A percentile compares a stretch with the other conserved stretches of the same genome.
phyloP scores from a whole-genome alignment of 2,113 vertebrate species.

The Rhynchomys soricoides region DNA sequence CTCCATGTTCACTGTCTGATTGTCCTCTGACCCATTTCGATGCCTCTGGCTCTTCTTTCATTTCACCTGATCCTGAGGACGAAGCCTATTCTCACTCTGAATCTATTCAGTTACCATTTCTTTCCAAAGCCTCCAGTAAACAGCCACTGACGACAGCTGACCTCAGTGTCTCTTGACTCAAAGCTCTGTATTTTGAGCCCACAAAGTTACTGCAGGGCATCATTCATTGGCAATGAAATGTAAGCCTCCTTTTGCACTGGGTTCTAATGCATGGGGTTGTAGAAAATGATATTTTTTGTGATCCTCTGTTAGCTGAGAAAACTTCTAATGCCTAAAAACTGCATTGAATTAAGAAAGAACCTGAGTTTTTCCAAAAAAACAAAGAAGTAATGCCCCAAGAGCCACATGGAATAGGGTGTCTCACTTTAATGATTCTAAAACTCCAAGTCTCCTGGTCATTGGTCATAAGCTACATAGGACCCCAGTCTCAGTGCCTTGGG shows the following conservation, averaged over 20 bases:
- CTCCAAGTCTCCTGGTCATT: neutral
- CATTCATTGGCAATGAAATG: neutral
- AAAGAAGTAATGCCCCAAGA: neutral
- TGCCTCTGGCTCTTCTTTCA: neutral
- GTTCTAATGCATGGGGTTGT: neutral
- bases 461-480: neutral
- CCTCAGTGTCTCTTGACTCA: neutral
- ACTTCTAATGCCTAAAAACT: neutral
- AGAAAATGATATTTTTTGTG: neutral
- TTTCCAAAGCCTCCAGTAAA: slow-evolving; percentile 6
- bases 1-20: neutral
- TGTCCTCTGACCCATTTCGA: slow-evolving; percentile 35
- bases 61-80: neutral
- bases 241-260: neutral
- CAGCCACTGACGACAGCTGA: neutral
- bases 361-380: slow-evolving; percentile 1
- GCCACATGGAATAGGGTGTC: neutral
- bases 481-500: neutral
- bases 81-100: neutral
- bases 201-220: neutral
- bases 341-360: neutral
- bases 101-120: neutral
- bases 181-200: neutral
- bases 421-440: neutral
- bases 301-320: neutral